These are phyloP conservation scores for Pitangus sulphuratus DNA, from an alignment of 2,797 vertebrate species.

Conservation along the genomic window DNA sequence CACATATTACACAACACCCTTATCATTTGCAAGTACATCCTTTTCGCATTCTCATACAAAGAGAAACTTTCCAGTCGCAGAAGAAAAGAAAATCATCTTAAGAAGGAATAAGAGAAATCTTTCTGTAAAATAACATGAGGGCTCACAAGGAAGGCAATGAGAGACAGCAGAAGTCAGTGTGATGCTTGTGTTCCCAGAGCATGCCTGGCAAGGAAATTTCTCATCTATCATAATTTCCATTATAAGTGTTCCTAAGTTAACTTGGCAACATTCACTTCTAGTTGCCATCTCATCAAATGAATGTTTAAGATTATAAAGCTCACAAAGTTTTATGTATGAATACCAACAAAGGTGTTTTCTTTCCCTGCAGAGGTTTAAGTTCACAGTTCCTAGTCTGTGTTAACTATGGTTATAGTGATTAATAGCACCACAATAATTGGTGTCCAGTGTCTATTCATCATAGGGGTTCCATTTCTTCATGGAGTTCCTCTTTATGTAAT, in stretches of 20 bases:
- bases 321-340: background rate
- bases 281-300: slow-evolving; percentile 19
- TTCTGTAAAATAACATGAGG: background rate
- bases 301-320: background rate
- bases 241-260: background rate
- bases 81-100: background rate
- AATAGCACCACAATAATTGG: slow-evolving; percentile 76
- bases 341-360: background rate
- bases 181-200: background rate
- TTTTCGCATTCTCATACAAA: background rate
- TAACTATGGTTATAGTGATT: slow-evolving; percentile 75
- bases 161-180: background rate
- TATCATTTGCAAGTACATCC: background rate
- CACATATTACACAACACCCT: background rate
- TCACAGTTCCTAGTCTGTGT: background rate
- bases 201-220: background rate
- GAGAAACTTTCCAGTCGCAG: background rate
- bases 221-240: background rate
- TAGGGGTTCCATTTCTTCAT: slow-evolving; percentile 70
- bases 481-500: slow-evolving; percentile 75
- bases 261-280: background rate
- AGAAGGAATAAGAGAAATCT: background rate
- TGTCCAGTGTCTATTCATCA: slow-evolving; percentile 78
- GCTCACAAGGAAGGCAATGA: background rate
- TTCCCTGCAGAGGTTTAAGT: slow-evolving; percentile 35